Percentiles rank a stretch among this genome's conserved stretches.
These are phyloP conservation scores for Lasiommata megera DNA, from an alignment of 2,888 invertebrate genomes.

Conservation along the genomic window DNA sequence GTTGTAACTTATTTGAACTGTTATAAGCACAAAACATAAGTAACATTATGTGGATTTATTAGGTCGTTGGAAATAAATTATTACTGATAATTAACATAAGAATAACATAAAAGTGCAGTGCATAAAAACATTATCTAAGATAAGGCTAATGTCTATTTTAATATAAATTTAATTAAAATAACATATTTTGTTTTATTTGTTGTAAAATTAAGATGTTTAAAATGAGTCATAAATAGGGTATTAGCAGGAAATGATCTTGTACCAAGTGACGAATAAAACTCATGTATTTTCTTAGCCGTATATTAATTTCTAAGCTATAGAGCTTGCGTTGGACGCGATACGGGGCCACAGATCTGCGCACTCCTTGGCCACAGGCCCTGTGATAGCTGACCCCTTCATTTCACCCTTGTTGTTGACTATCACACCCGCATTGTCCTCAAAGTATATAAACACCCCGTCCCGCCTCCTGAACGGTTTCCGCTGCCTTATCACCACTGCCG, in stretches of 20 bases:
- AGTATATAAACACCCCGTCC: constrained; percentile 99
- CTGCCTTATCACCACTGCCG: constrained; percentile 99
- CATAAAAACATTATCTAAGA: constrained; percentile 16
- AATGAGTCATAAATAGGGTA: too few relatives aligned
- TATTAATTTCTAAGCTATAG: constrained; percentile 89
- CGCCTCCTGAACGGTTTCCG: constrained; percentile 99
- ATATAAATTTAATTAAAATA: not conserved
- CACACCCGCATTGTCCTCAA: constrained; percentile 99
- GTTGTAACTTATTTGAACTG: too few relatives aligned
- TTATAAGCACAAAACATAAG: too few relatives aligned
- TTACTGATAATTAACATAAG: not conserved
- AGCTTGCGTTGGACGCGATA: constrained; percentile 99
- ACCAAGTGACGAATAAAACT: constrained; percentile 18
- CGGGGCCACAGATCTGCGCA: constrained; percentile 99
- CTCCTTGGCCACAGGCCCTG: constrained; percentile 99
- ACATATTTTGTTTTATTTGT: constrained; percentile 18
- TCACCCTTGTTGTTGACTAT: constrained; percentile 99
- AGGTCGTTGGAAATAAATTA: not conserved
- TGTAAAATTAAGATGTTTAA: not conserved
- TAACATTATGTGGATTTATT: too few relatives aligned
- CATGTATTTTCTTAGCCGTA: constrained; percentile 30
- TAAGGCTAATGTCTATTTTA: constrained; percentile 7
- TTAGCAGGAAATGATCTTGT: too few relatives aligned
- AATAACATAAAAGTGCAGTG: constrained; percentile 8
- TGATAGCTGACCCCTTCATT: constrained; percentile 99